phyloP scores from a whole-genome alignment of 2,113 vertebrate species.

The Aix galericulata region DNA sequence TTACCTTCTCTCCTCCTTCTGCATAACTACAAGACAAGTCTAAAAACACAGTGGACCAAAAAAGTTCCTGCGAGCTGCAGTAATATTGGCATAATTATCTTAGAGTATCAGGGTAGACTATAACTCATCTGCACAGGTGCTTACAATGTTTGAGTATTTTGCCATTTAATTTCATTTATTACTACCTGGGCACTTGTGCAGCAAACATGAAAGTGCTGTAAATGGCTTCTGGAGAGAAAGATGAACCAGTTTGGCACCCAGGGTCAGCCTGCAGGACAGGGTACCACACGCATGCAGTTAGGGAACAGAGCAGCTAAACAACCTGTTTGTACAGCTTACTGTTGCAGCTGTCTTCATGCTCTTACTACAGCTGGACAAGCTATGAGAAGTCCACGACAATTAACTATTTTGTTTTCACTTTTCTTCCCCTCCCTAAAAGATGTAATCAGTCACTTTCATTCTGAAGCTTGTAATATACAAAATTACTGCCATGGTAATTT shows the following conservation, averaged over 20 bases:
- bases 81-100: neutral
- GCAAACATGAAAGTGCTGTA: neutral
- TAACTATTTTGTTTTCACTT: slow-evolving; percentile 1
- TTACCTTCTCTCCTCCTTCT: neutral
- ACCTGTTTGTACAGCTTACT: slow-evolving; percentile 4
- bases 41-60: neutral
- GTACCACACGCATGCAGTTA: neutral
- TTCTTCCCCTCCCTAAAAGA: neutral
- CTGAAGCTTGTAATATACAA: neutral
- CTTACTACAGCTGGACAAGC: slow-evolving; percentile 8
- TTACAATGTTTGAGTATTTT: neutral
- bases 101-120: neutral
- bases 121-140: neutral
- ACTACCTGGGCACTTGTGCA: neutral
- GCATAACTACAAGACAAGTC: neutral
- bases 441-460: slow-evolving; percentile 3
- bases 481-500: neutral
- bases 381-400: neutral
- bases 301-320: slow-evolving; percentile 11
- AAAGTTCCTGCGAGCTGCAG: neutral
- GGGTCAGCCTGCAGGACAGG: neutral
- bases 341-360: slow-evolving; percentile 37
- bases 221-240: neutral
- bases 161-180: neutral
- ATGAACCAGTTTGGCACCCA: neutral